phyloP scores from a whole-genome alignment of 1,140 invertebrate species.

The Aphelinus certus region DNA sequence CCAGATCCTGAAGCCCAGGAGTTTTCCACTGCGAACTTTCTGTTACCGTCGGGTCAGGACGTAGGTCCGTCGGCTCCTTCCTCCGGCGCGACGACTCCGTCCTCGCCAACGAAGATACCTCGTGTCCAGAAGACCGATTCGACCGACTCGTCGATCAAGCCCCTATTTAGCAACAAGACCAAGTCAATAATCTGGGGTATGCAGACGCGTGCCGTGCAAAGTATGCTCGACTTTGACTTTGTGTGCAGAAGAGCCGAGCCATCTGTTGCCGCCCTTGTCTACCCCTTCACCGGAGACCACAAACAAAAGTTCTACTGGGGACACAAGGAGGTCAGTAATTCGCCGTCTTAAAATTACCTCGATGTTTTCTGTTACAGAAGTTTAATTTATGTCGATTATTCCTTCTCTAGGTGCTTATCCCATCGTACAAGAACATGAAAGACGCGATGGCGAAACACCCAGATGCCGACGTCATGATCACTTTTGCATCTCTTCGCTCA shows the following conservation, averaged over 20 bases:
- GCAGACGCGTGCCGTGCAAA: constrained; percentile 97
- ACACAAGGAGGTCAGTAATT: constrained; percentile 82
- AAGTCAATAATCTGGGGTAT: constrained; percentile 99
- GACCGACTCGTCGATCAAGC: constrained; percentile 46
- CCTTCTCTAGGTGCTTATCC: constrained; percentile 56
- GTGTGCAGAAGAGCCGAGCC: constrained; percentile 91
- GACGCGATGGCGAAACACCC: constrained; percentile 96
- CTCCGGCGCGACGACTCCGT: constrained; percentile 52
- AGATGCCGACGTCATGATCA: constrained; percentile 97
- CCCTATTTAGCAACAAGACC: constrained; percentile 85
- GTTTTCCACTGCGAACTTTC: constrained; percentile 91
- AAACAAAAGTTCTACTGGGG: constrained; percentile 99
- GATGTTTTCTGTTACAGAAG: not conserved
- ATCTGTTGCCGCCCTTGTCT: constrained; percentile 94
- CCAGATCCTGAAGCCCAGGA: constrained; percentile 75
- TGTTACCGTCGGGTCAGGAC: constrained; percentile 84
- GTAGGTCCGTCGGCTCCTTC: constrained; percentile 58
- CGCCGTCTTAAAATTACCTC: not conserved
- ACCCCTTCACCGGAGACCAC: constrained; percentile 98
- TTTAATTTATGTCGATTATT: too few relatives aligned
- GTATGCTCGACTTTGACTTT: constrained; percentile 99
- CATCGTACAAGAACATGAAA: constrained; percentile 97
- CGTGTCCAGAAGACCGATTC: constrained; percentile 47
- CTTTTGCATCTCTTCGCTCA: constrained; percentile 97
- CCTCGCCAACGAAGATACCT: constrained; percentile 50